Evolutionary conservation across 2,888 invertebrate species (phyloP), one percentile per base, ranked within the genome.

Genomic region (Papilio demoleus): DNA sequence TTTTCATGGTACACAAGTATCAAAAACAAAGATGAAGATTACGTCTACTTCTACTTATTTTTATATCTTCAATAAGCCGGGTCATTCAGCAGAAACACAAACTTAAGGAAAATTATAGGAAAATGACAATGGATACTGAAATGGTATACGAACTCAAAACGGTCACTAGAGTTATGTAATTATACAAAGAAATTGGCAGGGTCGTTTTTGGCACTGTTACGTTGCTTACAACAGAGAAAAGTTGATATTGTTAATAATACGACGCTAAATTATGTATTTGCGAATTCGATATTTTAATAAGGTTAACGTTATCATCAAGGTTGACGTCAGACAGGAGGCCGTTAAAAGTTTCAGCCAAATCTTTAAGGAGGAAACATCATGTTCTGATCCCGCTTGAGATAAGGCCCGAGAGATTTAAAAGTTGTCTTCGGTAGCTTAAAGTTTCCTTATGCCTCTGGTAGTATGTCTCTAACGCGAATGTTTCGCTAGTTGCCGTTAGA

Each of bases 151-250:
- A 27, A 56, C 53, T 56, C 53, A 56, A 56, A 56, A 56, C 53
- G 53, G 53, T 56, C 53, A 56, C 53, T 56, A 56, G 53, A 56
- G 53, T 56, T 31, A 60, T 60, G 40, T 38, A 22, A 60, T 60
- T 60, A 60, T 40, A 40, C 40, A 60, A 40, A 60, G 24, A 40
- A 60, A 60, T 60, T 60, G 60, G 60, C 60, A 60, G 40, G n/a
- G n/a, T 24, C 38, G 40, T 24, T n/a, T 60, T 60, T 60, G 60
- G 60, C 60, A 60, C n/a, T 24, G 60, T 40, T 24, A n/a, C 34
- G 8, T 59, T 12, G 60, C 60, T 38, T 40, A 36, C n/a, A 40
- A 11, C 9, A 14, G 24, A 40, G 38, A n/a, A 38, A 40, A 40
- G 60, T 60, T 60, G 38, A 60, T 36, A 9, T n/a, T 36, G 60